These are phyloP conservation scores for Poecilia wingei DNA, from an alignment of 2,797 vertebrate species.

Conservation along the genomic window DNA sequence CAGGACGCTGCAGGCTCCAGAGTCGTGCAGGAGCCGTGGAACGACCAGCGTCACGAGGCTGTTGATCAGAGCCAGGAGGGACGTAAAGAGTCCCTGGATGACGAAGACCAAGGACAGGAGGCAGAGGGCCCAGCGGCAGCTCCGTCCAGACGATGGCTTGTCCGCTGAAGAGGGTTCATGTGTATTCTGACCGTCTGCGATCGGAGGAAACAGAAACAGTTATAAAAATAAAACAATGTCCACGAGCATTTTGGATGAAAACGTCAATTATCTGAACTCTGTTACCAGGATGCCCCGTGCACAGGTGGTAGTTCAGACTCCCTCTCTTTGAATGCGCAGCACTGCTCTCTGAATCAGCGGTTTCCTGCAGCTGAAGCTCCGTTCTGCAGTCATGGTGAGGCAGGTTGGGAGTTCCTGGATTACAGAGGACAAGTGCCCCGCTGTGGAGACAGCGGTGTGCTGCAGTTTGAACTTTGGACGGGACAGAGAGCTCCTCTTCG, in stretches of 20 bases:
- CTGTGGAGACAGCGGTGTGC: slow-evolving; percentile 33
- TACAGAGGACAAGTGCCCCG: slow-evolving; percentile 68
- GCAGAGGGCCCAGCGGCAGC: background rate
- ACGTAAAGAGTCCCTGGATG: slow-evolving; percentile 58
- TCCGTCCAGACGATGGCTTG: slow-evolving; percentile 5
- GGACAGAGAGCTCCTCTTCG: slow-evolving; percentile 18
- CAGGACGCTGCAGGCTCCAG: slow-evolving; percentile 47
- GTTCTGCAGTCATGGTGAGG: slow-evolving; percentile 25
- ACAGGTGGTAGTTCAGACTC: background rate
- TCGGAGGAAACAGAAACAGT: background rate
- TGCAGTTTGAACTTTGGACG: slow-evolving; percentile 14
- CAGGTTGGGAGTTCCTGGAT: slow-evolving; percentile 59
- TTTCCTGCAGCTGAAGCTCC: background rate
- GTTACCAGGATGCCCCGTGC: slow-evolving; percentile 47
- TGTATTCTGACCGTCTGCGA: slow-evolving; percentile 37
- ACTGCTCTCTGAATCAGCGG: background rate
- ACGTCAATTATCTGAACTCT: background rate
- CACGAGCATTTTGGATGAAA: background rate
- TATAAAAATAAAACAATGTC: background rate
- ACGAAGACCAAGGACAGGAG: slow-evolving; percentile 8
- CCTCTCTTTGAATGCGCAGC: background rate
- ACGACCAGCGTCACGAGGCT: slow-evolving; percentile 59
- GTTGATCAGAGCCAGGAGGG: slow-evolving; percentile 69
- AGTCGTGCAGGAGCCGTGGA: slow-evolving; percentile 40
- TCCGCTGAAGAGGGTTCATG: background rate